Conservation (phyloP, 1,140 invertebrate genomes). For the Colletes latitarsis region DNA sequence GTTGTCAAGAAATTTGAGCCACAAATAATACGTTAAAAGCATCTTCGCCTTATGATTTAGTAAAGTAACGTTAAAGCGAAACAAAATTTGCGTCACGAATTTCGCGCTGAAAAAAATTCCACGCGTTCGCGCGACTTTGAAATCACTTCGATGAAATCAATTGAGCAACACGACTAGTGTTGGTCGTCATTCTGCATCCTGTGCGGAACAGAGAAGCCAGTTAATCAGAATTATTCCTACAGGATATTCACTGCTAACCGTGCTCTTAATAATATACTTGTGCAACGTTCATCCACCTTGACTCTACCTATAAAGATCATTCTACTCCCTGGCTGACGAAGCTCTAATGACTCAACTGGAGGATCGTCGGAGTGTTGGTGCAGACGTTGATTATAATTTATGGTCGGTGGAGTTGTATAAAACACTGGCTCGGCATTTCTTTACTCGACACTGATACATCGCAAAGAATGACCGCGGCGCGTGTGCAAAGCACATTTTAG, state of each 20-base stretch:
- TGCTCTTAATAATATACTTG: constrained; percentile 46
- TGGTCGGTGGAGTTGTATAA: constrained; percentile 66
- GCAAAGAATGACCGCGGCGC: background rate
- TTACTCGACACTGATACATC: constrained; percentile 10
- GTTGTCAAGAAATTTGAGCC: too few relatives aligned
- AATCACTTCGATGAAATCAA: background rate
- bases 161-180: background rate
- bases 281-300: constrained; percentile 20
- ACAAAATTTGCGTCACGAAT: too few relatives aligned
- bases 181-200: background rate
- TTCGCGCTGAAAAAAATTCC: background rate
- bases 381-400: constrained; percentile 78
- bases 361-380: constrained; percentile 69
- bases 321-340: constrained; percentile 37
- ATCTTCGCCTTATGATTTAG: too few relatives aligned
- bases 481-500: background rate
- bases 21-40: too few relatives aligned
- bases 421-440: constrained; percentile 60
- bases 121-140: background rate
- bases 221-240: constrained; percentile 42
- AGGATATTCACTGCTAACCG: constrained; percentile 22
- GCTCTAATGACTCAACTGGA: constrained; percentile 66
- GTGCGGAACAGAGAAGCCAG: too few relatives aligned
- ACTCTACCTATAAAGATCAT: background rate
- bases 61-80: too few relatives aligned